Base-by-base conservation (phyloP, 2,888 invertebrate species). In the Gonocerus acuteangulatus region DNA sequence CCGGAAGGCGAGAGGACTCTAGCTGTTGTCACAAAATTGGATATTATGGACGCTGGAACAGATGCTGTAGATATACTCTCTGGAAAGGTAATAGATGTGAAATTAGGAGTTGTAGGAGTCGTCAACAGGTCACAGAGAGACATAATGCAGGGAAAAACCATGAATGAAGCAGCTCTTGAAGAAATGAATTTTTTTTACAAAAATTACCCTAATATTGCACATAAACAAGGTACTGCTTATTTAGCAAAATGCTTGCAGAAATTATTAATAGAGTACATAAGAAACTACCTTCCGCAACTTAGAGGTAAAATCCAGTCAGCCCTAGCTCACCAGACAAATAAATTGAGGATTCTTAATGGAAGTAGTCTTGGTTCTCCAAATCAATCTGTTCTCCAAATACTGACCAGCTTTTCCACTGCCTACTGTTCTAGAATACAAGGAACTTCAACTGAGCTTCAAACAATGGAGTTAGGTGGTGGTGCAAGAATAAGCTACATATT, bases 1-100 rank as follows among this genome's bases (percentile, higher is more conserved):
- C 77, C 79, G 6, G 79, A 80, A 68, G 81, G 81, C 6, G 71
- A 78, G 15, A 72, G 83, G 52, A 84, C 83, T 0, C 71, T 83
- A 23, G 82, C 80, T 27, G 82, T 84, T 13, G 73, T 84, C 4
- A 83, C 82, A 6, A 84, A 83, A 70, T 71, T 84, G 58, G 83
- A 84, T 72, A 71, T 83, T 63, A 83, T 84, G 83, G 83, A 84
- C 74, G 79, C 79, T 32, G 82, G 83, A 1, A 83, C 82, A 3
- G 82, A 84, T 73, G 83, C 82, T 1, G 78, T 80, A 70, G 82
- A 83, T 68, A 78, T 82, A 21, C 72, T 83, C 34, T 79, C 78
- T 71, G 83, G 83, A 2, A 73, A 79, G 61, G 75, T 82, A 48
- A 81, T 84, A 61, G 81, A 82, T 6, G 81, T 83, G 22, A 82